phyloP scores from a whole-genome alignment of 2,113 vertebrate species.

The Chloroceryle aenea region DNA sequence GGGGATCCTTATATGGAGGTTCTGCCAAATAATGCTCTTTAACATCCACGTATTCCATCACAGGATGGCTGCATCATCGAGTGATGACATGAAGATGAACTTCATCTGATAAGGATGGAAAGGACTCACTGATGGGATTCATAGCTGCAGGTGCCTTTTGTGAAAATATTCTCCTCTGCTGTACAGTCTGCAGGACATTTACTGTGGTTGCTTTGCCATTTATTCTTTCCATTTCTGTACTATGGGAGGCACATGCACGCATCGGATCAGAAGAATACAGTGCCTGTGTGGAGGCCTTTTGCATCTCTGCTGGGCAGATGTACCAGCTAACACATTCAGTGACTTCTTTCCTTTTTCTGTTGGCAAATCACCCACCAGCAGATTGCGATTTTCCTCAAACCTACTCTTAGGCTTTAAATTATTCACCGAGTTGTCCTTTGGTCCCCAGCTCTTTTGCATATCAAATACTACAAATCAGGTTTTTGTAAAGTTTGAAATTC shows the following conservation, averaged over 20 bases:
- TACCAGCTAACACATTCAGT: not conserved
- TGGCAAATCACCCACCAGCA: conserved; percentile 2
- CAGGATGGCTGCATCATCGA: not conserved
- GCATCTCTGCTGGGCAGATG: not conserved
- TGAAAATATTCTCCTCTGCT: not conserved
- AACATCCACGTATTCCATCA: accelerated
- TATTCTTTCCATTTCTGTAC: not conserved
- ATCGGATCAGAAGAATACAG: not conserved
- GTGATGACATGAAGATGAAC: not conserved
- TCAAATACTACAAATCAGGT: conserved; percentile 37
- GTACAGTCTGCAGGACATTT: not conserved
- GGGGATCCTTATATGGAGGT: not conserved
- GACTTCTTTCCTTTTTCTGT: conserved; percentile 8
- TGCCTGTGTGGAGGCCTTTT: not conserved
- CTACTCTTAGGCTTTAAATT: conserved; percentile 26
- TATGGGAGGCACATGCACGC: accelerated
- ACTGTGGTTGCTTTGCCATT: not conserved
- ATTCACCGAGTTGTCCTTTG: conserved; percentile 52
- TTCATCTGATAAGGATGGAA: not conserved
- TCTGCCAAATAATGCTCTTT: not conserved
- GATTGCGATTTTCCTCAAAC: conserved; percentile 7
- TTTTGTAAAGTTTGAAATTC: conserved; percentile 51
- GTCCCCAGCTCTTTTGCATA: conserved; percentile 41
- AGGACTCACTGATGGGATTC: not conserved
- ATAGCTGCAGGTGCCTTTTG: not conserved